These are phyloP conservation scores for Baryphthengus martii DNA, from an alignment of 2,113 vertebrate genomes.

Conservation along the genomic window DNA sequence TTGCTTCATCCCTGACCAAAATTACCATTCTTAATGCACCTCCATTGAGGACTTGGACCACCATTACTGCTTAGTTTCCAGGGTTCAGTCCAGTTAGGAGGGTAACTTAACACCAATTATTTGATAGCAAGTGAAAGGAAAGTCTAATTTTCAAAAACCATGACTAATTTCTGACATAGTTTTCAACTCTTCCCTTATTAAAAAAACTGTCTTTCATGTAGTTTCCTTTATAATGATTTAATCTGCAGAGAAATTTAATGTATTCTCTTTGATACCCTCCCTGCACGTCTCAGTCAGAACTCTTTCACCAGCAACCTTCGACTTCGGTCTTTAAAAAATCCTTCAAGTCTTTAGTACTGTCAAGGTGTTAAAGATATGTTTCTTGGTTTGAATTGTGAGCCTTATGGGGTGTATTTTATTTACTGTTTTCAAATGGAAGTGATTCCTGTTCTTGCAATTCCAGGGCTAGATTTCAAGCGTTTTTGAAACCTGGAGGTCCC, in stretches of 20 bases:
- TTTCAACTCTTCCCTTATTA: conserved; percentile 18
- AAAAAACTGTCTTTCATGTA: conserved; percentile 41
- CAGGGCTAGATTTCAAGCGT: not conserved
- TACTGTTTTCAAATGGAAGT: not conserved
- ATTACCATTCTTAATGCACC: not conserved
- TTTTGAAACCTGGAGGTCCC: not conserved
- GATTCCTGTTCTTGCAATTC: not conserved
- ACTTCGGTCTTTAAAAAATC: not conserved
- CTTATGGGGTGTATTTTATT: not conserved
- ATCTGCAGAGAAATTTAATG: conserved; percentile 29
- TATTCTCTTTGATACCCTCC: conserved; percentile 42
- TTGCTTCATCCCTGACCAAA: not conserved
- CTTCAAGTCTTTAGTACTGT: not conserved
- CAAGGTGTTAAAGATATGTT: not conserved
- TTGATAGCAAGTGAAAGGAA: conserved; percentile 14
- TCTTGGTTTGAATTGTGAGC: not conserved
- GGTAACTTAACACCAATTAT: not conserved
- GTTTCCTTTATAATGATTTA: conserved; percentile 30
- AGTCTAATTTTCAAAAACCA: conserved; percentile 31
- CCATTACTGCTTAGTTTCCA: not conserved
- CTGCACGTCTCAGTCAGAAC: not conserved
- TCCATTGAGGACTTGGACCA: not conserved
- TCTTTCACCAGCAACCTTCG: not conserved
- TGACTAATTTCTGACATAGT: conserved; percentile 30
- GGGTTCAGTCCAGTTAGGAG: not conserved